Evolutionary conservation across 2,888 invertebrate species (phyloP).

Genomic region (Diarsia rubi): DNA sequence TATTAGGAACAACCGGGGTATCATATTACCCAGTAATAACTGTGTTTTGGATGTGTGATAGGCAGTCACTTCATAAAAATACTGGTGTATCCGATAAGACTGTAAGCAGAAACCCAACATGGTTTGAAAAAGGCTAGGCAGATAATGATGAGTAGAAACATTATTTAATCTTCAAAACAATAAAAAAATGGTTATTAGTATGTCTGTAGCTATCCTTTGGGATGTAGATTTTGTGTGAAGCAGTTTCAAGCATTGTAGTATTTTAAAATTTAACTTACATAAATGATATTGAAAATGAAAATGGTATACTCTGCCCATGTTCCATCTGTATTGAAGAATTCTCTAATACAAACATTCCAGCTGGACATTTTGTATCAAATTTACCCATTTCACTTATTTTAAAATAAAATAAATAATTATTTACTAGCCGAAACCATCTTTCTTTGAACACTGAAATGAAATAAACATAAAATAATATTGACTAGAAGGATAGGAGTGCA

Average conservation of each 20-base stretch:
- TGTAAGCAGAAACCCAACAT: no score
- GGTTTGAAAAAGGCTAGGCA: no score
- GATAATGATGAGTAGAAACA: background rate
- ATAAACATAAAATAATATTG: constrained; percentile 31
- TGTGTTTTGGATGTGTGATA: no score
- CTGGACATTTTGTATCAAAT: constrained; percentile 92
- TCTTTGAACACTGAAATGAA: constrained; percentile 93
- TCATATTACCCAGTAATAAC: no score
- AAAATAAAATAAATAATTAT: constrained; percentile 95
- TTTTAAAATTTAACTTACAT: constrained; percentile 81
- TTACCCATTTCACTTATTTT: constrained; percentile 93
- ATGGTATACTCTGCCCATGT: constrained; percentile 92
- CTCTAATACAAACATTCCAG: constrained; percentile 94
- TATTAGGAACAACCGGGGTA: background rate
- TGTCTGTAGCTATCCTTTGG: background rate
- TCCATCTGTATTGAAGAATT: constrained; percentile 93
- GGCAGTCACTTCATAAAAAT: no score
- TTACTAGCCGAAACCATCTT: constrained; percentile 94
- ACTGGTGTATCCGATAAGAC: no score
- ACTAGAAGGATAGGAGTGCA: background rate
- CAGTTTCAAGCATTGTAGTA: background rate
- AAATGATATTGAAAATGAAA: constrained; percentile 94
- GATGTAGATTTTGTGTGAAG: background rate
- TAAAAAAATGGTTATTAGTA: background rate
- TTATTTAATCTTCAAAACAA: background rate